These are phyloP conservation scores for Syrrhaptes paradoxus DNA, from an alignment of 2,113 vertebrate species.

Conservation along the genomic window DNA sequence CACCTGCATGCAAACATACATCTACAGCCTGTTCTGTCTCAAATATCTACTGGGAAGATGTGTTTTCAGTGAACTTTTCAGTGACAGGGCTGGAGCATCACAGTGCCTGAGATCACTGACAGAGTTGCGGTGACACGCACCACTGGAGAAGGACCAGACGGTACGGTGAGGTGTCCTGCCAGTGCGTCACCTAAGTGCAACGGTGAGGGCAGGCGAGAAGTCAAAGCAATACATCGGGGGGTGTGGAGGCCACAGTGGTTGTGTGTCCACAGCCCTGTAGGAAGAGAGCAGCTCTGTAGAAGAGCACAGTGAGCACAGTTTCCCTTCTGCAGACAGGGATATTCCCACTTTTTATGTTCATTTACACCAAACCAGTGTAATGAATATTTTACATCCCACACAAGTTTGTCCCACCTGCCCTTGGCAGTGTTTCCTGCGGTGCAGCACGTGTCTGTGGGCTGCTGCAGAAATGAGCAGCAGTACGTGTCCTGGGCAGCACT, in stretches of 20 bases:
- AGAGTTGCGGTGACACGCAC: background rate
- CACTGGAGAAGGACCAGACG: background rate
- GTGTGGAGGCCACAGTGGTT: accelerated
- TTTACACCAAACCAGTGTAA: background rate
- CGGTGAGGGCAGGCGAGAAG: background rate
- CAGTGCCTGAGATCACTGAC: background rate
- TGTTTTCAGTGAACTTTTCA: accelerated
- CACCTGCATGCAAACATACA: accelerated
- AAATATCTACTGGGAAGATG: background rate
- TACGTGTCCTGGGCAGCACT: background rate
- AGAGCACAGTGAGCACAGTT: background rate
- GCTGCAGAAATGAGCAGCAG: background rate
- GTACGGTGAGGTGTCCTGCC: background rate
- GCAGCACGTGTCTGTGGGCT: background rate
- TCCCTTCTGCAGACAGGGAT: background rate
- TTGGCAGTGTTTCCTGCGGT: background rate
- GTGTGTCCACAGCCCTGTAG: background rate
- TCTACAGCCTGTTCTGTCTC: background rate
- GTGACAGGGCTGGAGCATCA: background rate
- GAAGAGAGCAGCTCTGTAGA: background rate
- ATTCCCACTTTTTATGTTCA: background rate
- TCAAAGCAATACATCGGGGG: background rate
- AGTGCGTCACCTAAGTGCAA: background rate
- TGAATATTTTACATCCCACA: background rate
- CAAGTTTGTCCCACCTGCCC: background rate